Conservation (phyloP, 2,797 vertebrate species). For the Spinibarbus caldwelli region DNA sequence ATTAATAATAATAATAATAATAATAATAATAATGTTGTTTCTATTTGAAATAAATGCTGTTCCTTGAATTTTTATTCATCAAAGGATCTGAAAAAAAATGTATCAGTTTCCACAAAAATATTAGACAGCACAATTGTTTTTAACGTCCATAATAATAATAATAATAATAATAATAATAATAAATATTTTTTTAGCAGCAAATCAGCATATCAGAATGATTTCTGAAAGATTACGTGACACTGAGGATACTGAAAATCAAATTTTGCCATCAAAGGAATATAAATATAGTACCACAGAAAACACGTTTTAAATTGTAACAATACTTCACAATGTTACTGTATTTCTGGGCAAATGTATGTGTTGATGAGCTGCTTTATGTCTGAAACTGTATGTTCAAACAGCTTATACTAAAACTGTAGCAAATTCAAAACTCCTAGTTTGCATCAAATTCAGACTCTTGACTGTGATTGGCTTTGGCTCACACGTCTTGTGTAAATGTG, state of each 20-base stretch:
- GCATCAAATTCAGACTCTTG: not conserved
- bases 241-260: not conserved
- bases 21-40: not conserved
- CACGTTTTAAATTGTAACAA: not conserved
- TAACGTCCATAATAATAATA: too few species aligned
- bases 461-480: not conserved
- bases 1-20: too few species aligned
- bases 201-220: not conserved
- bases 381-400: not conserved
- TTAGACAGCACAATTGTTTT: too few species aligned
- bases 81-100: too few species aligned
- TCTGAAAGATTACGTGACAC: not conserved
- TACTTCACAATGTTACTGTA: not conserved
- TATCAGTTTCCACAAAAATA: too few species aligned
- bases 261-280: not conserved
- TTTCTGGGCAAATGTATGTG: too few species aligned
- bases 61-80: too few species aligned
- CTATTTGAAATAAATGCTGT: not conserved
- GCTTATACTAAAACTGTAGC: not conserved
- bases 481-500: conserved; percentile 61
- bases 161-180: not conserved
- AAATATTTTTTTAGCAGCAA: not conserved
- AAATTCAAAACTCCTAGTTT: not conserved
- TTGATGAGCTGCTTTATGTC: not conserved
- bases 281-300: not conserved